Evolutionary conservation across 1,140 invertebrate genomes (phyloP), one percentile per base, ranked within the genome.

Genomic region (Nasonia vitripennis): DNA sequence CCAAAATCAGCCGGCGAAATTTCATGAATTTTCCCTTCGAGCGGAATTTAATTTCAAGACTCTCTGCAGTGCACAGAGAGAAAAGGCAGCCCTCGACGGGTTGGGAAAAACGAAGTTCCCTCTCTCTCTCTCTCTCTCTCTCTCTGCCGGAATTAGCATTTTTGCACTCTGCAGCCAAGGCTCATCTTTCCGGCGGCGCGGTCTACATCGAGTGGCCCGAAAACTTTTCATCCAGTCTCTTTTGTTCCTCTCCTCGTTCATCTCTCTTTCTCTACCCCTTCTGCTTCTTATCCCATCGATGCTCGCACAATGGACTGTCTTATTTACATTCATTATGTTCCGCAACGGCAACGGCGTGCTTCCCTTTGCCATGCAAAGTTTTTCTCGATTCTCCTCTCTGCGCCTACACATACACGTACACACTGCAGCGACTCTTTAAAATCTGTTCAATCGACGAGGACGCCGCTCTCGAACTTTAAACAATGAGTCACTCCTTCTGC

Each of bases 251-350:
- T 12, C 48, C 6, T 34, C 14, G 80, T 23, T 74, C 79, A 71
- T 51, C 68, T 23, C 45, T 23, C 37, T 23, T 14, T 45, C 74
- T 45, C 31, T 37, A 34, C 81, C 73, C 82, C 82, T n/a, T 75
- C 20, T 75, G 5, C 34, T 73, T 41, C 73, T 48, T 73, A 34
- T 51, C 82, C 55, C 82, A 37, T 55, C 82, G 74, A 83, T 78
- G 74, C 74, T 70, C 74, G 82, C 82, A 83, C 82, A 78, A 84
- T 84, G 77, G 83, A 71, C 77, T 73, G 83, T 84, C 83, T 84
- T 84, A 84, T 84, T 84, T 84, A 84, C 83, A 84, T 84, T 84
- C 77, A 84, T 84, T 84, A 84, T 70, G 78, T 75, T 71, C 74
- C 73, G 55, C 45, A 27, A 4, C 81, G 31, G 51, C 51, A 14